phyloP scores from a whole-genome alignment of 2,888 invertebrate species.

The Calameuta idolon region DNA sequence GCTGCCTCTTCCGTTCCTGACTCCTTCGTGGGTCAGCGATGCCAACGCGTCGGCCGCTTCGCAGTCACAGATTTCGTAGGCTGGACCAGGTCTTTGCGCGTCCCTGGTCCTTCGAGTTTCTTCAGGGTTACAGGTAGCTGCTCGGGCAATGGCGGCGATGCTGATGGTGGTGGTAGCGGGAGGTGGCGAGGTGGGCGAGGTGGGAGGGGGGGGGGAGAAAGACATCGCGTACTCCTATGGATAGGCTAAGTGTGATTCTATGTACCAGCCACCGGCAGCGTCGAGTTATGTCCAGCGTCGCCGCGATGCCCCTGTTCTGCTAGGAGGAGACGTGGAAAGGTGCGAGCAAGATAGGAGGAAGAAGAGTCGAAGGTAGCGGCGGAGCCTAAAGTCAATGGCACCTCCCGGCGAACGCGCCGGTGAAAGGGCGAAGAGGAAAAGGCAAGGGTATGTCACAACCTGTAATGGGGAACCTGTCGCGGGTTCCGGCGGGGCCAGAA shows the following conservation, averaged over 20 bases:
- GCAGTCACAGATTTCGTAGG: background rate
- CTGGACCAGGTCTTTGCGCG: conserved; percentile 22
- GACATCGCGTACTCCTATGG: conserved; percentile 34
- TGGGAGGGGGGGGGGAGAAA: background rate
- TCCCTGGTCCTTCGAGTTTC: conserved; percentile 37
- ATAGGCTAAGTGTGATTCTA: conserved; percentile 26
- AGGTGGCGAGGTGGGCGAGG: fast-evolving
- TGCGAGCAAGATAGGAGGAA: conserved; percentile 2
- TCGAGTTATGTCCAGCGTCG: conserved; percentile 21
- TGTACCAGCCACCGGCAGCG: conserved; percentile 21
- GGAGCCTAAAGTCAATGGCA: conserved; percentile 6
- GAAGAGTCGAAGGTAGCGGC: conserved; percentile 4
- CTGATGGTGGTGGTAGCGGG: background rate
- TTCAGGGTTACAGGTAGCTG: conserved; percentile 49
- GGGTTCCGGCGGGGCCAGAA: conserved; percentile 11
- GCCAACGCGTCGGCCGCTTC: background rate
- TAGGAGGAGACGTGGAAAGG: background rate
- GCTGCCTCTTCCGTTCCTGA: background rate
- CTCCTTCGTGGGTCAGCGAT: background rate
- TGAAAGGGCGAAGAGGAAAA: conserved; percentile 10
- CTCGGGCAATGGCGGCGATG: conserved; percentile 1
- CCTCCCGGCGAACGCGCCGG: conserved; percentile 1
- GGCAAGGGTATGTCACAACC: conserved; percentile 25
- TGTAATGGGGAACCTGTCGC: conserved; percentile 21
- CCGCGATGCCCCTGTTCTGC: conserved; percentile 8